Conservation (phyloP, 2,888 invertebrate genomes). For the Rhagium mordax region DNA sequence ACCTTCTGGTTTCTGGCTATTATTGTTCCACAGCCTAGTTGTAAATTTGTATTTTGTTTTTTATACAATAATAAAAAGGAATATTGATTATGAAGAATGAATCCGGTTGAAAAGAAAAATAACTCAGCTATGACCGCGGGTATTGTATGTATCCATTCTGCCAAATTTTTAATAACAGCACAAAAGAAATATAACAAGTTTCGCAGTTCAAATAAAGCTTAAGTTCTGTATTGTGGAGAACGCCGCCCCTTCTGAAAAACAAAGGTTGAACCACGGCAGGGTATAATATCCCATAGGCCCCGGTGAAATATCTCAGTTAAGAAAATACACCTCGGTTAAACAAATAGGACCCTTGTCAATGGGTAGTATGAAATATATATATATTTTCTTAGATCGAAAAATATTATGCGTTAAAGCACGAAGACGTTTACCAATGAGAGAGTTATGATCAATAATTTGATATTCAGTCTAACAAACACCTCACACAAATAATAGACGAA, state of each 20-base stretch:
- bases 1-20: too few relatives aligned
- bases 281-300: neutral
- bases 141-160: neutral
- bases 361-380: neutral
- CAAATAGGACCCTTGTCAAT: neutral
- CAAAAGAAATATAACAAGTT: neutral
- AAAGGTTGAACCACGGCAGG: neutral
- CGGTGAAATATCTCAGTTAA: neutral
- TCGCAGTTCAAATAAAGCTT: neutral
- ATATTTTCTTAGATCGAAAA: too few relatives aligned
- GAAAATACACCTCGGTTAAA: neutral
- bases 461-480: too few relatives aligned
- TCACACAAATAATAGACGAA: too few relatives aligned
- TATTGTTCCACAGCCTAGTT: too few relatives aligned
- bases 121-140: neutral
- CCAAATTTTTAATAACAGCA: constrained; percentile 2
- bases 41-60: neutral
- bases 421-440: too few relatives aligned
- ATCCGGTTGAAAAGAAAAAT: neutral
- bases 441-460: too few relatives aligned
- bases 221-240: neutral
- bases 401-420: too few relatives aligned
- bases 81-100: neutral
- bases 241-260: neutral
- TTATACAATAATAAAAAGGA: neutral